A percentile compares a stretch with the other conserved stretches of the same genome.
Evolutionary conservation across 2,888 invertebrate genomes (phyloP).

Genomic region (Acholoe squamosa): DNA sequence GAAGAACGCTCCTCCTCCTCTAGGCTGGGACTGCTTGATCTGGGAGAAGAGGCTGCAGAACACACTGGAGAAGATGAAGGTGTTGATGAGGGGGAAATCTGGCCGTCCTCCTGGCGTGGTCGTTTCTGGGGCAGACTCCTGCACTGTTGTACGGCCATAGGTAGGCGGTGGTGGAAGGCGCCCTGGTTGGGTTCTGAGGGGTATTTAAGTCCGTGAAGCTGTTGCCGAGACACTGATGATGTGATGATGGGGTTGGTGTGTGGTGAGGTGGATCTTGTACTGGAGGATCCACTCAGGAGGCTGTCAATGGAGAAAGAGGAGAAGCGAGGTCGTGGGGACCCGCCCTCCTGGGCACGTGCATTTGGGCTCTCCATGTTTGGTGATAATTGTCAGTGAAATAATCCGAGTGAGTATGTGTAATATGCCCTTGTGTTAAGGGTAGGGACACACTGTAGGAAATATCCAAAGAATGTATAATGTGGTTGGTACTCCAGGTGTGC

Average conservation of each 20-base stretch:
- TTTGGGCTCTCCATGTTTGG: not conserved
- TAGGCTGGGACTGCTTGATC: not conserved
- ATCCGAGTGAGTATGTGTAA: not conserved
- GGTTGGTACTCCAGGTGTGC: not conserved
- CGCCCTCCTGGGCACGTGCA: slow-evolving; percentile 9
- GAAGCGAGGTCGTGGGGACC: not conserved
- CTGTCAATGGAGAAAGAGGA: slow-evolving; percentile 54
- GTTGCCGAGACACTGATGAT: not conserved
- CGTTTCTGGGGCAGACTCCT: slow-evolving; percentile 27
- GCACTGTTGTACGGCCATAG: not conserved
- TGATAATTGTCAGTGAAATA: no score
- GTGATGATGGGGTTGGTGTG: not conserved
- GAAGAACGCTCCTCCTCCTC: not conserved
- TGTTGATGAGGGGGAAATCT: not conserved
- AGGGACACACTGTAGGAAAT: no score
- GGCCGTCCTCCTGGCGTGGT: not conserved
- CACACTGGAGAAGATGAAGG: not conserved
- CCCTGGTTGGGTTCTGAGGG: not conserved
- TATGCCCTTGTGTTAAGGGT: no score
- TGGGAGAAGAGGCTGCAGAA: not conserved
- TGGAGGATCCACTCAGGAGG: not conserved
- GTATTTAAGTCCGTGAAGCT: no score
- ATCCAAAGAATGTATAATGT: not conserved
- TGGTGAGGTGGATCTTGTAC: not conserved
- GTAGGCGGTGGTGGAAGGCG: slow-evolving; percentile 23